A percentile compares a stretch with the other conserved stretches of the same genome.
These are phyloP conservation scores for Gymnocypris eckloni DNA, from an alignment of 2,797 vertebrate genomes.

Conservation along the genomic window DNA sequence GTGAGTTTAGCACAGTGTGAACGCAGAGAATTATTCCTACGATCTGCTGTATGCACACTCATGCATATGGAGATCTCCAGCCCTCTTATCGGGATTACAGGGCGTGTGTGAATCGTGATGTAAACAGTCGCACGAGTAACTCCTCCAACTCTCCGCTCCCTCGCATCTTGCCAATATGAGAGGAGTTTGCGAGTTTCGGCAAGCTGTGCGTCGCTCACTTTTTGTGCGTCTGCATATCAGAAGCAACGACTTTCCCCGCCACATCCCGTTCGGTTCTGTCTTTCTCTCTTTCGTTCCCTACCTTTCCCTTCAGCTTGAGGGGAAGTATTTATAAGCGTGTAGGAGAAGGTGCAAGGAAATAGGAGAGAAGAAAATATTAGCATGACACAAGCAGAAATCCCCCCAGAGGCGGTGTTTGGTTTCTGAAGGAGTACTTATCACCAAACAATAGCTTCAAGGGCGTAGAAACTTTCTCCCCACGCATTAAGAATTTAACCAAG, in stretches of 20 bases:
- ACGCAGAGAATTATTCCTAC: slow-evolving; percentile 69
- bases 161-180: slow-evolving; percentile 23
- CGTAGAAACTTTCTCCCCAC: slow-evolving; percentile 57
- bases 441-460: slow-evolving; percentile 66
- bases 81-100: slow-evolving; percentile 67
- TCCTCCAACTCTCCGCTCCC: slow-evolving; percentile 6
- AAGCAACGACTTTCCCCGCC: not conserved
- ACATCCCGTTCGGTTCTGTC: not conserved
- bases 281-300: slow-evolving; percentile 21
- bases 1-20: slow-evolving; percentile 64
- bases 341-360: slow-evolving; percentile 65
- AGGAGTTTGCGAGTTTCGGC: slow-evolving; percentile 20
- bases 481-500: slow-evolving; percentile 69
- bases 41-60: slow-evolving; percentile 63
- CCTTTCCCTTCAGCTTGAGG: slow-evolving; percentile 55
- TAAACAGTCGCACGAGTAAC: slow-evolving; percentile 15
- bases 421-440: slow-evolving; percentile 76
- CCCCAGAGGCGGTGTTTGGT: slow-evolving; percentile 74
- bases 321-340: slow-evolving; percentile 77
- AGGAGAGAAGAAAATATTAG: slow-evolving; percentile 72
- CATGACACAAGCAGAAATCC: slow-evolving; percentile 73
- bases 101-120: slow-evolving; percentile 38
- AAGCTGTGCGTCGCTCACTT: slow-evolving; percentile 29
- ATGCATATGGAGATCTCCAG: slow-evolving; percentile 78
- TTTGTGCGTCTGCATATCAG: slow-evolving; percentile 35